These are phyloP conservation scores for Pyrrhia umbra DNA, from an alignment of 2,888 invertebrate species.

Conservation along the genomic window DNA sequence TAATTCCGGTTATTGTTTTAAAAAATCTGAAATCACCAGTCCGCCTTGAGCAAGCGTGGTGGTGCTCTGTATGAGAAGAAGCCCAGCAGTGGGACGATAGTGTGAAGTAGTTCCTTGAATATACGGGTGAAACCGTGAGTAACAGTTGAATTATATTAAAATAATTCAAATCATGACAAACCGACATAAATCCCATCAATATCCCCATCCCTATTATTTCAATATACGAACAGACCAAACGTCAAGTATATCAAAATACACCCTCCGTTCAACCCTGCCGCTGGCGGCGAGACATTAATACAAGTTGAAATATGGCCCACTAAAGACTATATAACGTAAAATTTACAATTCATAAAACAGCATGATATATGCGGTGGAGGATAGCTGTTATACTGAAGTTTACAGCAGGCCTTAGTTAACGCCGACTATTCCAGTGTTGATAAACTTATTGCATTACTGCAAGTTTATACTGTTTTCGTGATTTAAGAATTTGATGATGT, in stretches of 20 bases:
- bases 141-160: too few species aligned
- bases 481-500: background rate
- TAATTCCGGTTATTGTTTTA: too few species aligned
- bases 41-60: too few species aligned
- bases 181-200: background rate
- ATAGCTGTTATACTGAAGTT: slow-evolving; percentile 71
- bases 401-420: slow-evolving; percentile 58
- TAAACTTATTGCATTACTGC: slow-evolving; percentile 46
- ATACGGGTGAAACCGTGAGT: too few species aligned
- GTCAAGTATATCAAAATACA: slow-evolving; percentile 49
- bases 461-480: slow-evolving; percentile 7
- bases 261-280: slow-evolving; percentile 75
- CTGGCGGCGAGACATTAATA: slow-evolving; percentile 80
- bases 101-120: too few species aligned
- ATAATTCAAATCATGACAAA: background rate
- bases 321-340: slow-evolving; percentile 89
- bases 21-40: too few species aligned
- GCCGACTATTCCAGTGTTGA: slow-evolving; percentile 50
- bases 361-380: slow-evolving; percentile 83
- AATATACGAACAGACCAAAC: slow-evolving; percentile 40
- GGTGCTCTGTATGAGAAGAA: too few species aligned
- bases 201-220: slow-evolving; percentile 17
- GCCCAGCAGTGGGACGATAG: too few species aligned
- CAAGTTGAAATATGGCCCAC: slow-evolving; percentile 86
- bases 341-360: slow-evolving; percentile 90